phyloP scores from a whole-genome alignment of 2,888 invertebrate genomes.

The Philereme transversata region DNA sequence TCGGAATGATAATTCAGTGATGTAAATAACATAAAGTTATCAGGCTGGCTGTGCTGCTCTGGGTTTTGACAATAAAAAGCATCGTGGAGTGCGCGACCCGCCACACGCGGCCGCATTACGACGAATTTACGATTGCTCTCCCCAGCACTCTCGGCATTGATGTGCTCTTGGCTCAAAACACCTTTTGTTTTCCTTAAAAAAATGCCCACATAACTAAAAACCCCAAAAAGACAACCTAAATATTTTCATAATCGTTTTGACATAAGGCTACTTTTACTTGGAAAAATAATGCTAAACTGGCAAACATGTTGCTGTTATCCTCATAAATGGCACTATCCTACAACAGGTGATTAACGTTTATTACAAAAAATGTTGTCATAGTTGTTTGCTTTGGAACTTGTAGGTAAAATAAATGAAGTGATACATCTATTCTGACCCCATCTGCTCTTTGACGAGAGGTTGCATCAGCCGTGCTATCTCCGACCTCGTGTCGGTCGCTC shows the following conservation, averaged over 20 bases:
- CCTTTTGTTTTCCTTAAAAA: neutral
- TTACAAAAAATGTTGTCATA: too few relatives aligned
- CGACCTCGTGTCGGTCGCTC: slow-evolving; percentile 36
- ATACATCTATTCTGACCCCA: slow-evolving; percentile 17
- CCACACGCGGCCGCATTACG: slow-evolving; percentile 62
- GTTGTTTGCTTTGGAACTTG: neutral
- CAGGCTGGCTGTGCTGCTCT: slow-evolving; percentile 70
- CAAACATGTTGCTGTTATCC: too few relatives aligned
- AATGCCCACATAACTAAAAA: neutral
- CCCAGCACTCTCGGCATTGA: slow-evolving; percentile 40
- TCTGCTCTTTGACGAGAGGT: slow-evolving; percentile 28
- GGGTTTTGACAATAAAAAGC: slow-evolving; percentile 82
- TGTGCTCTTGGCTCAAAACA: slow-evolving; percentile 1
- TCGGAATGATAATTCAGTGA: slow-evolving; percentile 78
- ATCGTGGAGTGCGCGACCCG: slow-evolving; percentile 60
- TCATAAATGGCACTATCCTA: too few relatives aligned
- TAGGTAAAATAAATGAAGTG: neutral
- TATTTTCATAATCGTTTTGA: too few relatives aligned
- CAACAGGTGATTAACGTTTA: too few relatives aligned
- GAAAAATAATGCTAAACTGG: too few relatives aligned
- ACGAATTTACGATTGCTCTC: slow-evolving; percentile 70
- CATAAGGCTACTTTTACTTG: too few relatives aligned
- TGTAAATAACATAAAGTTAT: slow-evolving; percentile 84
- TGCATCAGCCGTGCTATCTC: slow-evolving; percentile 32
- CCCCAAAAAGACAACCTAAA: too few relatives aligned